Base-by-base conservation (phyloP, 1,140 invertebrate genomes). In the Ephestia elutella region DNA sequence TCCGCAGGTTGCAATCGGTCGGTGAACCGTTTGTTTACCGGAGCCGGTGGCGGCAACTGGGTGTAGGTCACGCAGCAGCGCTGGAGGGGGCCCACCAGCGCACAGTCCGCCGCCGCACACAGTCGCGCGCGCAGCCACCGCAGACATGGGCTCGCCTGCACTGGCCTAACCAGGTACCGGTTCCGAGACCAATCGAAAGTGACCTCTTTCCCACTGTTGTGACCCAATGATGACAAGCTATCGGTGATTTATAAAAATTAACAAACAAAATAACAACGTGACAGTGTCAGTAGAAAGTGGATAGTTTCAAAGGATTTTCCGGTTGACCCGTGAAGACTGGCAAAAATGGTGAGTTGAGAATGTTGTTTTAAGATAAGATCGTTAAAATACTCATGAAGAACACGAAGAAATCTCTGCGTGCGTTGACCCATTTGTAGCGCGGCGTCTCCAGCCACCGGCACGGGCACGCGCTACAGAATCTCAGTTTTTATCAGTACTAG, bases 21-120 rank as follows among this genome's bases (percentile, higher is more conserved):
- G 81, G 64, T 86, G 82, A 87, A 86, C 84, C 82, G 81, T 84
- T 85, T 87, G 82, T 87, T 85, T 87, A 85, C 84, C 76, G 75
- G 72, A 79, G 75, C 65, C 76, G 73, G 58, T 68, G 55, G 68
- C 68, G 62, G 60, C 62, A 67, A 60, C 66, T 62, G 59, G 73
- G 75, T 80, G 79, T 83, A 81, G 84, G 82, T 87, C 84, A 85
- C 73, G 70, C 64, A 68, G 49, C 49, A 49, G 18, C 65, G 49
- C 54, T 73, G 71, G 78, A 66, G 78, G 78, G 73, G 78, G 70
- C 65, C 49, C 57, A 67, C 60, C 66, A 49, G 60, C 72, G 62
- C 59, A 58, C 82, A 87, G 80, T 87, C 66, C 74, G 71, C 54
- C 66, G 66, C 70, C 67, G 66, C 68, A 80, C 63, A 60, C 57